Percentiles rank a stretch among this genome's conserved stretches.
phyloP scores from a whole-genome alignment of 2,888 invertebrate species.

The Nephrotoma appendiculata region DNA sequence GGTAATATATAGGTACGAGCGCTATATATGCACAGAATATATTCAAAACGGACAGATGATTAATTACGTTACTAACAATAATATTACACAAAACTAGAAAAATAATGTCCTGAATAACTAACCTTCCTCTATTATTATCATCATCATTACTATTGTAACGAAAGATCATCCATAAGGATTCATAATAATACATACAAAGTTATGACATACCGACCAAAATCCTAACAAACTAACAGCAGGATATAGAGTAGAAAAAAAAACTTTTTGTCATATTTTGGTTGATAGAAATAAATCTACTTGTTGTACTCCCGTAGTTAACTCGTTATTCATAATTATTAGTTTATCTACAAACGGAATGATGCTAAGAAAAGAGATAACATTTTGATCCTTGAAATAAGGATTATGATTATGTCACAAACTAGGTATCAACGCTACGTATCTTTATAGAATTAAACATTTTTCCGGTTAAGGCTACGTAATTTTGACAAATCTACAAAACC shows the following conservation, averaged over 20 bases:
- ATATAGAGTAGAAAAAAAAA: not conserved
- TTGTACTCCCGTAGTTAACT: not conserved
- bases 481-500: not conserved
- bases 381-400: not conserved
- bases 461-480: not conserved
- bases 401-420: not conserved
- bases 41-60: not conserved
- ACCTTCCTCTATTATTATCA: not conserved
- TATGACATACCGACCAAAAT: not conserved
- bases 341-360: not conserved
- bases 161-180: not conserved
- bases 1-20: not conserved
- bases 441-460: not conserved
- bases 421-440: too few relatives aligned
- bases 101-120: not conserved
- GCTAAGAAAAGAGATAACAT: not conserved
- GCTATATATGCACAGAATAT: not conserved
- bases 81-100: not conserved
- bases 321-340: not conserved
- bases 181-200: not conserved
- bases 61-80: not conserved
- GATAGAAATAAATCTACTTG: not conserved
- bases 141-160: not conserved
- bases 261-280: not conserved
- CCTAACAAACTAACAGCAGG: not conserved